Evolutionary conservation across 2,888 invertebrate genomes (phyloP).

Genomic region (Prosapia bicincta): DNA sequence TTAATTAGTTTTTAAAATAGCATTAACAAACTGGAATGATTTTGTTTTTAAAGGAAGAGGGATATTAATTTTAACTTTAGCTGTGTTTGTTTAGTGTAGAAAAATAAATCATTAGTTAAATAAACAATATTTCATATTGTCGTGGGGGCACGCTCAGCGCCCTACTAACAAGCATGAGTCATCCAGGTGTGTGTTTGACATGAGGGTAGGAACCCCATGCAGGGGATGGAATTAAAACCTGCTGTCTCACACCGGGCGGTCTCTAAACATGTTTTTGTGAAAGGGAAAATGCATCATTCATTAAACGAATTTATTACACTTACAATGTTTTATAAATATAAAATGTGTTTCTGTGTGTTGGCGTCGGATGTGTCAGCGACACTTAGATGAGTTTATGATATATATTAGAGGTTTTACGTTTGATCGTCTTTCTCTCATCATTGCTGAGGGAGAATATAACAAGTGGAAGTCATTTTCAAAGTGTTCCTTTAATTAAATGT

Average conservation of each 20-base stretch:
- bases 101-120: background rate
- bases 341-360: background rate
- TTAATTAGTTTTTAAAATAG: background rate
- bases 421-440: too few relatives aligned
- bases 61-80: background rate
- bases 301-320: background rate
- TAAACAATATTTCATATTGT: background rate
- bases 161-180: constrained; percentile 2
- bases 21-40: background rate
- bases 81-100: background rate
- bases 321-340: background rate
- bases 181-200: constrained; percentile 2
- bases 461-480: too few relatives aligned
- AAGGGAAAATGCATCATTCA: background rate
- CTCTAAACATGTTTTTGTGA: background rate
- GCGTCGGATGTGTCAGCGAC: background rate
- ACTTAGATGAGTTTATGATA: too few relatives aligned
- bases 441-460: too few relatives aligned
- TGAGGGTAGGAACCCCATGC: background rate
- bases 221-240: background rate
- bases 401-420: too few relatives aligned
- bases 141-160: background rate
- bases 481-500: too few relatives aligned
- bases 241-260: background rate
- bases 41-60: background rate